Base-by-base conservation (phyloP, 2,888 invertebrate genomes). In the Tigriopus californicus region DNA sequence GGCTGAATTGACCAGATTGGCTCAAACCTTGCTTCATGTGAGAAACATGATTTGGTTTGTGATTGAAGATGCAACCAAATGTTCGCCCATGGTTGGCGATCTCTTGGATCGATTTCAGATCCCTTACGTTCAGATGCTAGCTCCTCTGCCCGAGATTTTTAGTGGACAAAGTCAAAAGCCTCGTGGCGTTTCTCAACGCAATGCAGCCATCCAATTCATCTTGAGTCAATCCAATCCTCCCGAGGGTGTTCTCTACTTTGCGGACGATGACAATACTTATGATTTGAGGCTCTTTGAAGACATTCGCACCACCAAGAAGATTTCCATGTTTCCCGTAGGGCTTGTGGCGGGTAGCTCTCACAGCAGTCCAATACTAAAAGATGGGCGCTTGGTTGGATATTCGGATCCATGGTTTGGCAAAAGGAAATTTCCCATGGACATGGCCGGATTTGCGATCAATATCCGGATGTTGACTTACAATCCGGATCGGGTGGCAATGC, bases 271-370 rank as follows among this genome's bases (percentile, higher is more conserved):
- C 71, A 85, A 85, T 70, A 80, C 81, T 13, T 86, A 85, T 68
- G 84, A 85, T 69, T 75, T 82, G 66, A 74, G 77, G 65, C 75
- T 86, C 61, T 85, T 85, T 69, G 76, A 80, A 63, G 82, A 85
- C 81, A 83, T 83, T 72, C 77, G 85, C 53, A 76, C 74, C 64
- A 85, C 85, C 10, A 77, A 79, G 67, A 78, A 76, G 66, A 84
- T 86, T 10, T 82, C 85, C 5, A 83, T 87, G 77, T 88, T 85
- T 78, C 88, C 88, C 0, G 88, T 89, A n/a, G 88, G 85, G 15
- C 72, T 88, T 61, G 82, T 85, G 59, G 75, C 74, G 1, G 69
- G 60, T n/a, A 80, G 81, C 1, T 77, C 79, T 67, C 33, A 33
- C 8, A 82, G 81, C 65, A 77, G 80, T 49, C 83, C 82, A 13